Evolutionary conservation across 2,797 vertebrate species (phyloP), one percentile per base, ranked within the genome.

Genomic region (Ptychobarbus kaznakovi): DNA sequence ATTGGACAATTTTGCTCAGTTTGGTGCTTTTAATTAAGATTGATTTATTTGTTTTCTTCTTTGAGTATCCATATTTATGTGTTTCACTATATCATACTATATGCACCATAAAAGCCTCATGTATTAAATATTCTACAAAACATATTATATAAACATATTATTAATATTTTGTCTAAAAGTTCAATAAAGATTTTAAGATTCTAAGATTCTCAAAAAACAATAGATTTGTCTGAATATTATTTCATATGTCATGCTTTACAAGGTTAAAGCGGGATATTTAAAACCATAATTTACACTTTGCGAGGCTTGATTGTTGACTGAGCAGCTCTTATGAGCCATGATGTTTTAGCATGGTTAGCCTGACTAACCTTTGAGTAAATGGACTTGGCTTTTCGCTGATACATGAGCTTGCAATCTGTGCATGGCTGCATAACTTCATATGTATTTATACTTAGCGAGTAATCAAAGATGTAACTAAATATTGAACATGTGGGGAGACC

Each of bases 391-490:
- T 80, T 80, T 80, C 11, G 25, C 40, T n/a, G 65, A 80, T 42
- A 25, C 51, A 40, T 61, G 18, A 35, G 63, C 65, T 44, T 35
- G 63, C 18, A 61, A 58, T 66, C 61, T 66, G 42, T 44, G 16
- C 38, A 10, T 35, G 42, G 40, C 70, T 84, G 70, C 65, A 78
- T 84, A 84, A 58, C 63, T 44, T 15, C 15, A 61, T 7, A 84
- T 61, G 61, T 25, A 79, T 22, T n/a, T 16, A 22, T 20, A 84
- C 44, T 84, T 49, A 18, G 51, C 1, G 40, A 58, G 40, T 20
- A 79, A 84, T 61, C 46, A 56, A 32, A 25, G 61, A 44, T 22
- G n/a, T 40, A 77, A 42, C 44, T n/a, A 51, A 42, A 69, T 49
- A 51, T 9, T 51, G 42, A 69, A 69, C 63, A 68, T 49, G 28